Conservation (phyloP, 2,113 vertebrate genomes). For the Trinectes maculatus region DNA sequence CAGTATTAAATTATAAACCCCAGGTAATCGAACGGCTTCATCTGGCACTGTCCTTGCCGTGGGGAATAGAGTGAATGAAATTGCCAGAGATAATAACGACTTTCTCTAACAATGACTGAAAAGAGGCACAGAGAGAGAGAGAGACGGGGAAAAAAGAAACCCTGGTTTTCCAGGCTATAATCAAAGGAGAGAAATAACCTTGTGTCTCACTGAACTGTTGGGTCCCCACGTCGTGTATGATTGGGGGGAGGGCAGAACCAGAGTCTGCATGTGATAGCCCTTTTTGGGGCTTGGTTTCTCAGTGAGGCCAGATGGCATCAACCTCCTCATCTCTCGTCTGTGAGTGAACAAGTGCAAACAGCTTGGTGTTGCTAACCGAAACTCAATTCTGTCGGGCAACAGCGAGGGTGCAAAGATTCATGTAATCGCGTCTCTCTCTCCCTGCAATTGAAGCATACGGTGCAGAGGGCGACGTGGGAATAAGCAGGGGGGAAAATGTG, state of each 20-base stretch:
- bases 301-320: conserved; percentile 58
- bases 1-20: conserved; percentile 32
- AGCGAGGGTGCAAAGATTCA: conserved; percentile 31
- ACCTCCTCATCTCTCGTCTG: conserved; percentile 47
- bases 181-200: conserved; percentile 27
- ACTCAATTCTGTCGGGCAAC: conserved; percentile 32
- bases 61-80: conserved; percentile 36
- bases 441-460: conserved; percentile 19
- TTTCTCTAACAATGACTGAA: conserved; percentile 51
- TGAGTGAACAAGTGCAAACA: conserved; percentile 57
- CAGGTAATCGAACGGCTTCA: conserved; percentile 41
- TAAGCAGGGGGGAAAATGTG: background rate
- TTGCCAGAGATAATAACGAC: conserved; percentile 46
- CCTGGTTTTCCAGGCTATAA: conserved; percentile 4
- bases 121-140: conserved; percentile 6
- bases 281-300: conserved; percentile 32
- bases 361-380: conserved; percentile 30
- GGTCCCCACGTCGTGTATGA: conserved; percentile 24
- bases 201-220: conserved; percentile 15
- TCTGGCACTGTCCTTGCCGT: conserved; percentile 49
- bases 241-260: conserved; percentile 33
- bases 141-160: conserved; percentile 6
- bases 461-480: conserved; percentile 16
- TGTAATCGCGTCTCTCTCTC: conserved; percentile 37
- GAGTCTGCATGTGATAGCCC: conserved; percentile 14